Evolutionary conservation across 2,113 vertebrate species (phyloP), one percentile per base, ranked within the genome.

Genomic region (Bothrops jararaca): DNA sequence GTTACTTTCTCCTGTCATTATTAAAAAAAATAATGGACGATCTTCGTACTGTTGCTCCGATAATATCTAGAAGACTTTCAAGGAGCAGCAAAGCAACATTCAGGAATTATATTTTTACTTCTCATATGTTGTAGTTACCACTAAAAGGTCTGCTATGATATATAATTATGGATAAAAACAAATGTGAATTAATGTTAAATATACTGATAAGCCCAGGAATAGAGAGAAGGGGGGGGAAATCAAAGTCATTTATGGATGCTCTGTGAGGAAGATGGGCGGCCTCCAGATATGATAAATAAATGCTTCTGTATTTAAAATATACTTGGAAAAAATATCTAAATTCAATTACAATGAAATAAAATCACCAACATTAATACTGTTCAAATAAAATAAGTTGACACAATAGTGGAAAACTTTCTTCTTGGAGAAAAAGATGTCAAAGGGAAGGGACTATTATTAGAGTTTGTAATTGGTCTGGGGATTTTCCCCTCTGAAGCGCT

Each of bases 21-120:
- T 93, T 90, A n/a, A 95, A 86, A 86, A 80, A 52, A 23, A 85
- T 95, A 23, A 85, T 95, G 91, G 89, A 96, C 95, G 89, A 91
- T 97, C 94, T 90, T 97, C 93, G 88, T 74, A 54, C 13, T 88
- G 89, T 92, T 94, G 85, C 92, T 96, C 53, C 60, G 85, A 95
- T 95, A 93, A 94, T 91, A 74, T 93, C 92, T 80, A 94, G 87
- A 94, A 87, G 91, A 85, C 5, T 95, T 93, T 96, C 88, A 54
- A 92, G 88, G 89, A 95, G 91, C 45, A 91, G n/a, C 86, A 94
- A 87, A 95, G 42, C 23, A 90, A 85, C 93, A 86, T 93, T 29
- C 54, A 1, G 50, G 86, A 94, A 92, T 13, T 60, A 8, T 3
- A 42, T n/a, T 20, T 48, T 52, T 56, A 48, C 86, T 93, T 29